Base-by-base conservation (phyloP, 2,888 invertebrate species). In the Microctonus brassicae region DNA sequence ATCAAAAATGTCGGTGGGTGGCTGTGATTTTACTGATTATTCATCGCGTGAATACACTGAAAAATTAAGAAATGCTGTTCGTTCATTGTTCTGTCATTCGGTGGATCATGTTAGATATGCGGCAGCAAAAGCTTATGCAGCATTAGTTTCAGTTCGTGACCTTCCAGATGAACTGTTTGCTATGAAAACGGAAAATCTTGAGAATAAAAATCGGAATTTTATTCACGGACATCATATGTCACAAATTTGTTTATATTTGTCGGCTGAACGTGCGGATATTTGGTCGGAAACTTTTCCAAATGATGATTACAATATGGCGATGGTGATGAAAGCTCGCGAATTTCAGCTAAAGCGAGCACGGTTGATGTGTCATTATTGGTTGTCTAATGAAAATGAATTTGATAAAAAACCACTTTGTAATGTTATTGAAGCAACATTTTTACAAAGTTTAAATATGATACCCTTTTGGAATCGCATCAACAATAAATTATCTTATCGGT, bases 1-100 rank as follows among this genome's bases (percentile, higher is more conserved):
- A 78, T 80, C 89, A 3, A 87, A 86, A 76, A 83, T 90, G 68
- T 85, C 84, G 9, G 79, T 82, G 11, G 81, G 84, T 20, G 81
- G 80, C 20, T 83, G 81, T 55, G 79, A 82, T 10, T 79, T 85
- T 5, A 78, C 81, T 17, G 83, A 84, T 74, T 77, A 80, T 72
- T 80, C 78, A 0, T 78, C 79, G 4, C 24, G 55, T 13, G 47
- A 66, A 5, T 83, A 79, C 55, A 73, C 79, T 0, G 26, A 11
- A 9, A 63, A 77, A 52, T 61, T 79, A 1, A 81, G 73, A 60
- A 34, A 20, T 17, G 75, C 72, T 24, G 73, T 84, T 47, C 33
- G 60, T 29, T 10, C 39, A 11, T 75, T 84, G 1, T 71, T 84
- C 13, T 71, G 66, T 2, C 82, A 82, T 75, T 81, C 83, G 6